Base-by-base conservation (phyloP, 2,888 invertebrate genomes). In the Megastigmus dorsalis region DNA sequence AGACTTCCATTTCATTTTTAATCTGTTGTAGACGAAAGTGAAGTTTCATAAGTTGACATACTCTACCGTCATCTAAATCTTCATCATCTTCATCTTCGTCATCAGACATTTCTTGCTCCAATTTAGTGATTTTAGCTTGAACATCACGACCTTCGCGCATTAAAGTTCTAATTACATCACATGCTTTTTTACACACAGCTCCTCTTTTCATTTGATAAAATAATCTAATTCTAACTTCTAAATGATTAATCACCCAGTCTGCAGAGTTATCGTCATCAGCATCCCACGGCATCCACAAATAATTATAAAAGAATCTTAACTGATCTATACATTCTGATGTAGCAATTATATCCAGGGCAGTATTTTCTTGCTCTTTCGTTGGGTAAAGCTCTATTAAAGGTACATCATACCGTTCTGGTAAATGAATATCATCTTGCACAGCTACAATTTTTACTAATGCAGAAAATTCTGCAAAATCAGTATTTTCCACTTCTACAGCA, bases 251-350 rank as follows among this genome's bases (percentile, higher is more conserved):
- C 23, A 90, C 88, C 92, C 92, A 92, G 82, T 92, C 90, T n/a
- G 87, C 87, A 1, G 89, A 88, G 1, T 91, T 89, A 78, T 92
- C 92, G 69, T 92, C 92, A 67, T 93, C 93, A 50, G 90, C 88
- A 78, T 93, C 93, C 93, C 93, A 93, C 0, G 93, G 93, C 92
- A 92, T 92, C 90, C 93, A 92, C 43, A 93, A 86, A 77, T 93
- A 89, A 38, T 89, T 90, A 80, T 92, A 93, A 82, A 92, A 93
- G 78, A 93, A 93, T 80, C 93, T 89, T 77, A 92, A 84, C 78
- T 92, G 89, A 85, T 93, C 93, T 75, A 93, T 89, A 77, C 91
- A 91, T 79, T 91, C 91, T 0, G 93, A 92, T 0, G 93, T 93
- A 1, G 89, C 88, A 0, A 90, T 86, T 54, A 92, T 89, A 84